Conservation (phyloP, 2,113 vertebrate genomes). For the Athene noctua region DNA sequence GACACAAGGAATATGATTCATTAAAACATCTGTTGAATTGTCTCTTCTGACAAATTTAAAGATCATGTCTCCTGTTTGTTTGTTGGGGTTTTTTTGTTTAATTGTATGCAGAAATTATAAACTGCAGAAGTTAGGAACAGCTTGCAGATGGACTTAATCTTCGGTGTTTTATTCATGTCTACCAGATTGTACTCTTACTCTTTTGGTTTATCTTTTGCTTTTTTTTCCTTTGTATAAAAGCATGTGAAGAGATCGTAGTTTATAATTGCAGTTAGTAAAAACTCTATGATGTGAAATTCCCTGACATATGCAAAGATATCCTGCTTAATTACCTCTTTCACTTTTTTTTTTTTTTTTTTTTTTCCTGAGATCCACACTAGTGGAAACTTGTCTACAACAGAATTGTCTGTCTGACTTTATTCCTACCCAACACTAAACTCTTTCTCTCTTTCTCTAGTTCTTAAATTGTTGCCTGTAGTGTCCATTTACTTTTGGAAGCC, state of each 20-base stretch:
- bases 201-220: background rate
- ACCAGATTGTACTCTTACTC: background rate
- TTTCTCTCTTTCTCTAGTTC: background rate
- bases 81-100: background rate
- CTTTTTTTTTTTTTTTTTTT: background rate
- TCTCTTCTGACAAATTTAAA: background rate
- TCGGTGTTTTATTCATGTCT: background rate
- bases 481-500: background rate
- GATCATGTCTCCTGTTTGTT: background rate
- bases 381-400: background rate
- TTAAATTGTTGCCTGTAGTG: background rate
- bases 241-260: background rate
- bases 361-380: background rate
- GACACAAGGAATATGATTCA: background rate
- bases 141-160: background rate
- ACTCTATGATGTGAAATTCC: background rate
- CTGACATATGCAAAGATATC: background rate
- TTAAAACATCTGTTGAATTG: background rate
- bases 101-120: background rate
- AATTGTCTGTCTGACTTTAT: background rate
- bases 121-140: background rate
- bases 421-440: background rate
- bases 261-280: background rate
- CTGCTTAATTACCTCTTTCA: background rate
- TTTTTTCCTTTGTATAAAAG: background rate